Percentiles rank a stretch among this genome's conserved stretches.
Conservation (phyloP, 2,113 vertebrate species). For the Osmerus eperlanus region DNA sequence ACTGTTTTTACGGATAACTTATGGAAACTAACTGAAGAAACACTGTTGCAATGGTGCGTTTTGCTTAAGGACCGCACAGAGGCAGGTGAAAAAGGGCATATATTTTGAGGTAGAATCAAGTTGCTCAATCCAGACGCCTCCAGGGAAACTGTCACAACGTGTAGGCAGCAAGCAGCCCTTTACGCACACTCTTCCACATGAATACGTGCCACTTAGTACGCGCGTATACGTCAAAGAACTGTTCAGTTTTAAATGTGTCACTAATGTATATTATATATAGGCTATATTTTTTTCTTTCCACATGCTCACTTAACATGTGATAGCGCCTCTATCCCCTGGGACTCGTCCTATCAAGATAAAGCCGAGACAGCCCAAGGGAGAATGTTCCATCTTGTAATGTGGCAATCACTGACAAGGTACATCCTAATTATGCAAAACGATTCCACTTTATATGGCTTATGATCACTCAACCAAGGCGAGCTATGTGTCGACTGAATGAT, state of each 20-base stretch:
- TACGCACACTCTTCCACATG: neutral
- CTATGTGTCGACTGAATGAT: constrained; percentile 31
- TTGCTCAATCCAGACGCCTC: constrained; percentile 14
- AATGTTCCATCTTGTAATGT: constrained; percentile 68
- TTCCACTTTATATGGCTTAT: constrained; percentile 48
- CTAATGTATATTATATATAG: constrained; percentile 12
- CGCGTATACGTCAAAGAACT: neutral
- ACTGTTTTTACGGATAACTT: too few species aligned
- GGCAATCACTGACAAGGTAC: constrained; percentile 66
- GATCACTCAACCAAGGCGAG: constrained; percentile 37
- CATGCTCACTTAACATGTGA: constrained; percentile 8
- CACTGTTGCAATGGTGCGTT: neutral
- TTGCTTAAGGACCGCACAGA: neutral
- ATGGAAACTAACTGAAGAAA: neutral
- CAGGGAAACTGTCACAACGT: constrained; percentile 4
- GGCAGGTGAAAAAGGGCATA: neutral
- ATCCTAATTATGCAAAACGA: constrained; percentile 62
- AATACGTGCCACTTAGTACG: neutral
- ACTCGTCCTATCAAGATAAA: constrained; percentile 19
- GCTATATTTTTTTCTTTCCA: neutral
- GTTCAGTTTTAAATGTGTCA: neutral
- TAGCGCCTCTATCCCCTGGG: constrained; percentile 26
- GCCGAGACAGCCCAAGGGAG: constrained; percentile 42
- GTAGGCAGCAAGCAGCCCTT: neutral
- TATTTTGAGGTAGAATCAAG: neutral